These are phyloP conservation scores for Champsocephalus esox DNA, from an alignment of 2,797 vertebrate species.

Conservation along the genomic window DNA sequence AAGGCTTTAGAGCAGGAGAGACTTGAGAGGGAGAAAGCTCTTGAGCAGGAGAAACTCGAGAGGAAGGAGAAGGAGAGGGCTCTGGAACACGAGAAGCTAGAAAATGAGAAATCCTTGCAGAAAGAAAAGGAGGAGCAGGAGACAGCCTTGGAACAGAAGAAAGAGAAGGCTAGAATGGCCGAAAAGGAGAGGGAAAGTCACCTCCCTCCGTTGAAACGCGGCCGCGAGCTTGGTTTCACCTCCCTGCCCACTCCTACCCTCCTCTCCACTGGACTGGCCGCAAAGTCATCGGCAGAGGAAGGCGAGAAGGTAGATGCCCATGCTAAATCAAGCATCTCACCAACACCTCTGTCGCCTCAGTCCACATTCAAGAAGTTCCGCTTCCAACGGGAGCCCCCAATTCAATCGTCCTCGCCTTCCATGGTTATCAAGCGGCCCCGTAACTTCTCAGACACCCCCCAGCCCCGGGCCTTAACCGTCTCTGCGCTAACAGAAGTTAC, in stretches of 20 bases:
- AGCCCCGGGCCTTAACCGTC: slow-evolving; percentile 40
- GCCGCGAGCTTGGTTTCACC: slow-evolving; percentile 72
- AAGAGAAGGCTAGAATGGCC: slow-evolving; percentile 57
- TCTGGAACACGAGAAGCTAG: slow-evolving; percentile 48
- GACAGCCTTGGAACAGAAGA: slow-evolving; percentile 51
- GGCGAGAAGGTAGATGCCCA: slow-evolving; percentile 59
- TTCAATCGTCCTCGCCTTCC: slow-evolving; percentile 64
- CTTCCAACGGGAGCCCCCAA: slow-evolving; percentile 76
- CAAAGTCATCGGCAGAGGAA: slow-evolving; percentile 61
- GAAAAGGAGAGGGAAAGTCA: slow-evolving; percentile 76
- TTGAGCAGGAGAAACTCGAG: slow-evolving; percentile 16
- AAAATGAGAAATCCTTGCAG: slow-evolving; percentile 63
- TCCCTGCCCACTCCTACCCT: slow-evolving; percentile 63
- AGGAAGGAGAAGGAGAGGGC: slow-evolving; percentile 8
- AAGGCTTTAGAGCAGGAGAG: slow-evolving; percentile 57
- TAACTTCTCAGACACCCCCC: slow-evolving; percentile 81
- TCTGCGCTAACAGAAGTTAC: slow-evolving; percentile 32
- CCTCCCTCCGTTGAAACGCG: slow-evolving; percentile 77
- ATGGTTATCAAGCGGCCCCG: slow-evolving; percentile 79
- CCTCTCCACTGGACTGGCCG: slow-evolving; percentile 67
- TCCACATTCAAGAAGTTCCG: slow-evolving; percentile 83
- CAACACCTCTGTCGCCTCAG: slow-evolving; percentile 66
- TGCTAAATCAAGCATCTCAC: slow-evolving; percentile 44
- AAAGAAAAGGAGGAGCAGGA: slow-evolving; percentile 60
- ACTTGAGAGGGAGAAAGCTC: slow-evolving; percentile 33